A percentile compares a stretch with the other conserved stretches of the same genome.
Conservation (phyloP, 2,888 invertebrate species). For the Hemicrepidius hirtus region DNA sequence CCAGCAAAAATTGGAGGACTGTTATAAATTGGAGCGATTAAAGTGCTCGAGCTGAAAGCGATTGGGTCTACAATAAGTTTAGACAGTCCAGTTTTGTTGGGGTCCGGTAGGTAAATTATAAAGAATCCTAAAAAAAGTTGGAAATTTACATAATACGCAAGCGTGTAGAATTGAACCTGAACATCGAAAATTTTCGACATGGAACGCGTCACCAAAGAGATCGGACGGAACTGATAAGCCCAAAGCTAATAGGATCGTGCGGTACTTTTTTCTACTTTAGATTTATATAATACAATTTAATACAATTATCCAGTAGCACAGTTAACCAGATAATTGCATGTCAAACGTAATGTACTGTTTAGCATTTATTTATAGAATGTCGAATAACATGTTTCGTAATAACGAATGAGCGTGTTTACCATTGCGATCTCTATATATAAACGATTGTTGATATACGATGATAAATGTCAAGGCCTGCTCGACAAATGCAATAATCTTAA, state of each 20-base stretch:
- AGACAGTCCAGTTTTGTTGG: conserved; percentile 36
- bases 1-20: conserved; percentile 33
- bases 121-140: background rate
- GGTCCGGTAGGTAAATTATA: conserved; percentile 28
- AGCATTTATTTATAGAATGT: conserved; percentile 54
- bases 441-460: conserved; percentile 63
- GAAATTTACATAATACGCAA: conserved; percentile 21
- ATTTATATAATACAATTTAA: conserved; percentile 38
- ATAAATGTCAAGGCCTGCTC: conserved; percentile 64
- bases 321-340: conserved; percentile 62
- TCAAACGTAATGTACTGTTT: conserved; percentile 57
- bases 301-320: conserved; percentile 55
- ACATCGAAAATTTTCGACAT: conserved; percentile 13
- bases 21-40: conserved; percentile 46
- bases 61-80: conserved; percentile 45
- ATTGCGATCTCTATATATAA: conserved; percentile 64
- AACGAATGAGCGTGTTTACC: conserved; percentile 53
- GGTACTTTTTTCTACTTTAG: conserved; percentile 17
- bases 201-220: background rate
- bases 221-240: conserved; percentile 13
- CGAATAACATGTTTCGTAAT: conserved; percentile 43
- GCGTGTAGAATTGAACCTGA: background rate
- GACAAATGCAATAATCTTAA: conserved; percentile 64
- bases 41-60: conserved; percentile 33
- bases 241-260: conserved; percentile 15